Evolutionary conservation across 2,113 vertebrate genomes (phyloP).

Genomic region (Balaeniceps rex): DNA sequence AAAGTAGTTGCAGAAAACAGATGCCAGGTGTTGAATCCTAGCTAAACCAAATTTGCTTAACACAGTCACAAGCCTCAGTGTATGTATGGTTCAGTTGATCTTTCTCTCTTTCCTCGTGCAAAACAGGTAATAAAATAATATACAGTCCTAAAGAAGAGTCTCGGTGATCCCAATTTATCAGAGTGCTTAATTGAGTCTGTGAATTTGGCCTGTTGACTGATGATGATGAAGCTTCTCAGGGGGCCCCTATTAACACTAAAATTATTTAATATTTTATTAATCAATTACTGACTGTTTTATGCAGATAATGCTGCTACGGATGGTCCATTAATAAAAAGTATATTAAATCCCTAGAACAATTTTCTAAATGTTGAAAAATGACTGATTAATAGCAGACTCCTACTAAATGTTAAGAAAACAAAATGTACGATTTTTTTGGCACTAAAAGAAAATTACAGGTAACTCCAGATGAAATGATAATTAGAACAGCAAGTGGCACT

Average conservation of each 20-base stretch:
- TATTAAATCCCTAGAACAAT: slow-evolving; percentile 40
- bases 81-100: not conserved
- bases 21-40: not conserved
- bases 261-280: slow-evolving; percentile 72
- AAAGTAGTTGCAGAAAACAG: not conserved
- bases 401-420: slow-evolving; percentile 66
- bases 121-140: not conserved
- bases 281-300: slow-evolving; percentile 62
- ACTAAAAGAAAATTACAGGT: slow-evolving; percentile 70
- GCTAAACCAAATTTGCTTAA: not conserved
- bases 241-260: slow-evolving; percentile 54
- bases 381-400: slow-evolving; percentile 68
- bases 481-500: slow-evolving; percentile 62
- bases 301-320: slow-evolving; percentile 4
- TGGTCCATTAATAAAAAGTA: slow-evolving; percentile 34
- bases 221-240: slow-evolving; percentile 45
- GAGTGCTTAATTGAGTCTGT: slow-evolving; percentile 53
- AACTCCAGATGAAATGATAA: slow-evolving; percentile 66
- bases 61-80: not conserved
- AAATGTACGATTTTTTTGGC: slow-evolving; percentile 49
- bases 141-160: not conserved
- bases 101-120: not conserved
- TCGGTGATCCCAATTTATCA: slow-evolving; percentile 31
- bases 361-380: slow-evolving; percentile 61
- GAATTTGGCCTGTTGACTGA: slow-evolving; percentile 44